A percentile compares a stretch with the other conserved stretches of the same genome.
These are phyloP conservation scores for Hyppa rectilinea DNA, from an alignment of 2,888 invertebrate species.

Conservation along the genomic window DNA sequence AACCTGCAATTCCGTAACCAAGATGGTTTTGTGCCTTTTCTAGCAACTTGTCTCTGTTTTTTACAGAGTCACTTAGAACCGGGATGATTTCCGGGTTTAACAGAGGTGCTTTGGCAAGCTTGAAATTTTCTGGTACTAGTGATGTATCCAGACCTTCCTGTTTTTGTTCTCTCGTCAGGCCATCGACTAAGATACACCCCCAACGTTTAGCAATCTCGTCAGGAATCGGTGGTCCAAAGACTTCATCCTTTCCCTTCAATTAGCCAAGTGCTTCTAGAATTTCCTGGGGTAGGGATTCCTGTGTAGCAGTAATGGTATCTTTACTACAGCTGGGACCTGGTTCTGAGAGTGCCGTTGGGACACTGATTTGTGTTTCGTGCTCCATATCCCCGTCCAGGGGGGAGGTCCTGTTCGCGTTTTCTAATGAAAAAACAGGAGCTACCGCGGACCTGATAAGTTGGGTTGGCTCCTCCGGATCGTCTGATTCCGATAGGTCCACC, in stretches of 20 bases:
- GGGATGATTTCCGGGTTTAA: constrained; percentile 3
- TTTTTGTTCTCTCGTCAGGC: background rate
- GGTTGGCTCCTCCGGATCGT: no score
- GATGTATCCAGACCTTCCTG: background rate
- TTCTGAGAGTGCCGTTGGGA: no score
- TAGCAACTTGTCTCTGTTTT: background rate
- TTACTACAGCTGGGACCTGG: no score
- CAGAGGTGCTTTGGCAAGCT: constrained; percentile 12
- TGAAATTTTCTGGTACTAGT: constrained; percentile 1
- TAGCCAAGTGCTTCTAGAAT: background rate
- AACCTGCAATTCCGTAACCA: constrained; percentile 3
- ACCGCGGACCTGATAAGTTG: no score
- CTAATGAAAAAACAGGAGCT: no score
- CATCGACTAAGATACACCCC: constrained; percentile 12
- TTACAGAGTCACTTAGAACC: constrained; percentile 1
- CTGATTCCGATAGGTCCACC: no score
- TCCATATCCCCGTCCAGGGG: no score
- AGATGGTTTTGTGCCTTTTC: constrained; percentile 7
- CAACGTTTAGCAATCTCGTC: constrained; percentile 18
- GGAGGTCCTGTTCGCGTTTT: no score
- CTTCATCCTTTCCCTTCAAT: constrained; percentile 5
- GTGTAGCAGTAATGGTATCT: no score
- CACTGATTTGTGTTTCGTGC: no score
- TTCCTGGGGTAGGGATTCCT: no score
- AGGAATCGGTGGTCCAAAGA: constrained; percentile 17